A percentile compares a stretch with the other conserved stretches of the same genome.
Evolutionary conservation across 2,888 invertebrate species (phyloP).

Genomic region (Polydesmus complanatus): DNA sequence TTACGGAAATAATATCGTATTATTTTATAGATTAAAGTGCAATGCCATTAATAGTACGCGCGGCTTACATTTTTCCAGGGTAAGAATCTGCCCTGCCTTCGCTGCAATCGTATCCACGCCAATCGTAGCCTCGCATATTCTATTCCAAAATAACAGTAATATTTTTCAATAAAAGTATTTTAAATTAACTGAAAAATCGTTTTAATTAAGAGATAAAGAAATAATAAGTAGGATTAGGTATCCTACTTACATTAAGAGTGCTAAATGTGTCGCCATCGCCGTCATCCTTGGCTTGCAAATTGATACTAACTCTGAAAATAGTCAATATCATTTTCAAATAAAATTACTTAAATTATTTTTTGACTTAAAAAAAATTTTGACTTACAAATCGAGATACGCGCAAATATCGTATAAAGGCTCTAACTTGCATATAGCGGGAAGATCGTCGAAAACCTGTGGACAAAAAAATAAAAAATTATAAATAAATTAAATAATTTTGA

Average conservation of each 20-base stretch:
- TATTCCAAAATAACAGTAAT: not conserved
- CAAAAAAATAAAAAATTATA: not conserved
- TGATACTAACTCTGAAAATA: not conserved
- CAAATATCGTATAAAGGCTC: not conserved
- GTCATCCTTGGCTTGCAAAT: not conserved
- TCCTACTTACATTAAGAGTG: not conserved
- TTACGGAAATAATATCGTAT: no score
- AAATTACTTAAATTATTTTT: not conserved
- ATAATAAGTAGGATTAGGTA: no score
- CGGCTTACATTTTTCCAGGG: conserved; percentile 12
- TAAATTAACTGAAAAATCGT: no score
- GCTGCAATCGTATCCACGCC: conserved; percentile 22
- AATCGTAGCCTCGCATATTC: conserved; percentile 11
- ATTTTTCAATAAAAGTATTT: not conserved
- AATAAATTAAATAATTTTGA: not conserved
- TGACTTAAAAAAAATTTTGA: no score
- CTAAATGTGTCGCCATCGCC: conserved; percentile 4
- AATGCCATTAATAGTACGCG: conserved; percentile 1
- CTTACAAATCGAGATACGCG: not conserved
- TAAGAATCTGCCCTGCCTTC: not conserved
- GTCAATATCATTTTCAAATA: not conserved
- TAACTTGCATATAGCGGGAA: not conserved
- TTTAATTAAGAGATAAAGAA: no score
- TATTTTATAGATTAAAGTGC: no score
- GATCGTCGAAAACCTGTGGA: not conserved